phyloP scores from a whole-genome alignment of 2,797 vertebrate species.

The Mallotus villosus region DNA sequence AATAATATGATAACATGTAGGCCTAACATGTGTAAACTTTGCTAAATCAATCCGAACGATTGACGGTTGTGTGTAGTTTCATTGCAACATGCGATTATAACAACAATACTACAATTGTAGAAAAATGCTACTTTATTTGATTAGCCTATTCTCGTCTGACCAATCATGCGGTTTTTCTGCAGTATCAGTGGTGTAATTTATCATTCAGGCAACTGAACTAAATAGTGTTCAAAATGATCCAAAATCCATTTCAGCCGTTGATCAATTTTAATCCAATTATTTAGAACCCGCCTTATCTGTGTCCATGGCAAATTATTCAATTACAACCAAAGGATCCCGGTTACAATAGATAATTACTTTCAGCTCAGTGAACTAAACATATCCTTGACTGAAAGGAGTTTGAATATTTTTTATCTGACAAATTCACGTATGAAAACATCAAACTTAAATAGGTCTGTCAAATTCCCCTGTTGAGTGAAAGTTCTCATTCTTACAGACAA shows the following conservation, averaged over 20 bases:
- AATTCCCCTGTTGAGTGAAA: neutral
- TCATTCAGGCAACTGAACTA: neutral
- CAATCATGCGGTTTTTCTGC: neutral
- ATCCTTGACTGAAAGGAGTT: slow-evolving; percentile 24
- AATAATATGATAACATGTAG: slow-evolving; percentile 28
- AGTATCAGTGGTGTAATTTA: neutral
- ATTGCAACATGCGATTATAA: neutral
- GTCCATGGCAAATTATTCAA: slow-evolving; percentile 69
- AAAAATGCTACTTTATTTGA: neutral
- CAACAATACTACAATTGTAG: neutral
- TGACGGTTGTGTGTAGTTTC: neutral
- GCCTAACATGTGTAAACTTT: slow-evolving; percentile 17
- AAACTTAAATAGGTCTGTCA: neutral
- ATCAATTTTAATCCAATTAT: slow-evolving; percentile 84
- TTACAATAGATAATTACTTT: slow-evolving; percentile 63
- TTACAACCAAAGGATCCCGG: slow-evolving; percentile 56
- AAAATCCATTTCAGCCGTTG: slow-evolving; percentile 64
- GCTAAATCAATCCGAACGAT: neutral
- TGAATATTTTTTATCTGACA: neutral
- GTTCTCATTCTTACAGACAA: neutral
- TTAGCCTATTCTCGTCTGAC: neutral
- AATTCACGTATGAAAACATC: neutral
- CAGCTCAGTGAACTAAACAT: slow-evolving; percentile 55
- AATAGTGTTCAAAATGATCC: slow-evolving; percentile 21
- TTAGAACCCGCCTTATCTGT: slow-evolving; percentile 71